phyloP scores from a whole-genome alignment of 2,888 invertebrate species.

The Synanthedon formicaeformis region DNA sequence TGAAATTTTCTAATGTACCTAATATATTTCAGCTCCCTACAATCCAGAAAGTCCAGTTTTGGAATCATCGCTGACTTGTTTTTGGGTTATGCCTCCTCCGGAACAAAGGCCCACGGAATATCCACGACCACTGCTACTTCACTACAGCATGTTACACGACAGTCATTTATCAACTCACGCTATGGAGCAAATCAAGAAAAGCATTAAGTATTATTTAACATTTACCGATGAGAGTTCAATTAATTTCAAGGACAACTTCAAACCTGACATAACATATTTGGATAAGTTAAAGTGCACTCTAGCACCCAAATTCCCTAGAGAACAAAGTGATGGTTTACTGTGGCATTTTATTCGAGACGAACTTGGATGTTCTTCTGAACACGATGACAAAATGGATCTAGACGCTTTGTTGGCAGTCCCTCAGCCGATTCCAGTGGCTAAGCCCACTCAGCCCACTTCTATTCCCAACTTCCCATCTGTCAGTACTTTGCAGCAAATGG shows the following conservation, averaged over 20 bases:
- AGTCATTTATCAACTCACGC: conserved; percentile 83
- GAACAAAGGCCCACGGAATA: conserved; percentile 93
- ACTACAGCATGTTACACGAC: conserved; percentile 86
- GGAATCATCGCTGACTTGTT: conserved; percentile 87
- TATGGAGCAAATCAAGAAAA: conserved; percentile 86
- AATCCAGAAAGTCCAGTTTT: conserved; percentile 82
- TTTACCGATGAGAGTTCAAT: conserved; percentile 52
- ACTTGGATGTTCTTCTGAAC: conserved; percentile 75
- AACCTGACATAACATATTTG: conserved; percentile 79
- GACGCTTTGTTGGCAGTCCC: conserved; percentile 72
- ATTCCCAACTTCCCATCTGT: conserved; percentile 61
- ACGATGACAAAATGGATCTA: conserved; percentile 77
- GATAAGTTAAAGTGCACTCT: conserved; percentile 88
- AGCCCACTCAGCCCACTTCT: conserved; percentile 44
- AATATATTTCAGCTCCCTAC: conserved; percentile 79
- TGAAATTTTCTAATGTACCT: conserved; percentile 1
- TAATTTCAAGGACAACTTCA: conserved; percentile 72
- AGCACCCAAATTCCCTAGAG: conserved; percentile 84
- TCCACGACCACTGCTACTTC: conserved; percentile 91
- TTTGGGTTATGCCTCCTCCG: conserved; percentile 96
- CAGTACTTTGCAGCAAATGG: conserved; percentile 65
- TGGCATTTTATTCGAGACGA: conserved; percentile 85
- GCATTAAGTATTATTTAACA: conserved; percentile 85
- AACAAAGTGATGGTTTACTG: conserved; percentile 79
- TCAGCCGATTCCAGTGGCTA: conserved; percentile 59